phyloP scores from a whole-genome alignment of 2,888 invertebrate species.

The Nineta flava region DNA sequence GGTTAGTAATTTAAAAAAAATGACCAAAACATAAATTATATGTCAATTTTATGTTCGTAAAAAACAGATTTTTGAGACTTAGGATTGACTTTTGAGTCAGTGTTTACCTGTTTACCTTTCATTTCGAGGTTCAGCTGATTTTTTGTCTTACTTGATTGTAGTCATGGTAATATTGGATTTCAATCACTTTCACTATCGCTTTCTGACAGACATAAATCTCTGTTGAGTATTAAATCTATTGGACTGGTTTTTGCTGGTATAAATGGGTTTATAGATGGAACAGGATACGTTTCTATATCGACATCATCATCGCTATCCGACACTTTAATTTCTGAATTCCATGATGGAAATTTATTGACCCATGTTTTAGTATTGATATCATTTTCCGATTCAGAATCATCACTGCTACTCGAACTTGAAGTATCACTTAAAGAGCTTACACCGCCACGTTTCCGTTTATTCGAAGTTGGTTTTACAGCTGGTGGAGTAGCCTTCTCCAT shows the following conservation, averaged over 20 bases:
- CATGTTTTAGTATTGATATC: slow-evolving; percentile 24
- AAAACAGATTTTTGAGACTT: too few species aligned
- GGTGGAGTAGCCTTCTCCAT: slow-evolving; percentile 10
- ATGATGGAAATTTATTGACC: not conserved
- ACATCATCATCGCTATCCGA: not conserved
- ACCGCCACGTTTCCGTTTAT: slow-evolving; percentile 1
- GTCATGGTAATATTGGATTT: slow-evolving; percentile 16
- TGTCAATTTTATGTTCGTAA: too few species aligned
- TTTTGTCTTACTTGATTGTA: too few species aligned
- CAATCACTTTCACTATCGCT: slow-evolving; percentile 66
- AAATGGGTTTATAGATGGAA: too few species aligned
- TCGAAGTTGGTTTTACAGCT: slow-evolving; percentile 8
- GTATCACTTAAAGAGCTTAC: slow-evolving; percentile 25
- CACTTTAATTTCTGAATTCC: not conserved
- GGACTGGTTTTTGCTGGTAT: slow-evolving; percentile 18
- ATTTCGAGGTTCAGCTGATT: too few species aligned
- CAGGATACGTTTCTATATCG: not conserved
- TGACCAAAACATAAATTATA: too few species aligned
- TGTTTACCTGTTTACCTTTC: too few species aligned
- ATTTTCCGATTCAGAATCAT: slow-evolving; percentile 20
- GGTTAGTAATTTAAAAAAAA: too few species aligned
- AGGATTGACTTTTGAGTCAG: too few species aligned
- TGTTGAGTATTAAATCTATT: slow-evolving; percentile 50
- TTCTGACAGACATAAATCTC: slow-evolving; percentile 75
- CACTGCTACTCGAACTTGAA: slow-evolving; percentile 23